A percentile compares a stretch with the other conserved stretches of the same genome.
Conservation (phyloP, 2,888 invertebrate species). For the Sicus ferrugineus region DNA sequence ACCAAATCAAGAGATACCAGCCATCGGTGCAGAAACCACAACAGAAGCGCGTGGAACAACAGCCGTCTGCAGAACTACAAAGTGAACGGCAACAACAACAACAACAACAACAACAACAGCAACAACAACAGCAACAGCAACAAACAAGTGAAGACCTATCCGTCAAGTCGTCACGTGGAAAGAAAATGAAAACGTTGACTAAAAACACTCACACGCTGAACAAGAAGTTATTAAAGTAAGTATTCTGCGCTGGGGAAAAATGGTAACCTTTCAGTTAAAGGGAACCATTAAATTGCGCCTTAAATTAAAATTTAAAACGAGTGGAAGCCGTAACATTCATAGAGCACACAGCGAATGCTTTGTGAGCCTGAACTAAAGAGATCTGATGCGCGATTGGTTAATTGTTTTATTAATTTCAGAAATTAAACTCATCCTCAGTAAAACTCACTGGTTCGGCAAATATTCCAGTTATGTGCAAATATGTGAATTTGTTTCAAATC, state of each 20-base stretch:
- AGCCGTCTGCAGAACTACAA: constrained; percentile 33
- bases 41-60: constrained; percentile 31
- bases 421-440: no score
- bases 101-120: constrained; percentile 27
- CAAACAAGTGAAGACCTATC: constrained; percentile 33
- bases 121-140: constrained; percentile 30
- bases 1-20: constrained; percentile 52
- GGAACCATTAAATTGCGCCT: no score
- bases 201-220: constrained; percentile 58
- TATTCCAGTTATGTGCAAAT: no score
- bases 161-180: constrained; percentile 42
- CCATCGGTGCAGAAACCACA: constrained; percentile 43
- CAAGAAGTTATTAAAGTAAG: constrained; percentile 61
- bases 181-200: constrained; percentile 47
- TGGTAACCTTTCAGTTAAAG: no score
- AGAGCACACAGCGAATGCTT: no score
- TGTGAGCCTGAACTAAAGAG: no score
- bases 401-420: no score
- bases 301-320: no score
- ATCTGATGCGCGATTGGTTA: no score
- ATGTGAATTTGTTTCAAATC: no score
- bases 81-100: constrained; percentile 35
- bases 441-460: no score
- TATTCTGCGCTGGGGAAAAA: constrained; percentile 35
- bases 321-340: no score